A percentile compares a stretch with the other conserved stretches of the same genome.
phyloP scores from a whole-genome alignment of 2,797 vertebrate species.

The Leuciscus waleckii region DNA sequence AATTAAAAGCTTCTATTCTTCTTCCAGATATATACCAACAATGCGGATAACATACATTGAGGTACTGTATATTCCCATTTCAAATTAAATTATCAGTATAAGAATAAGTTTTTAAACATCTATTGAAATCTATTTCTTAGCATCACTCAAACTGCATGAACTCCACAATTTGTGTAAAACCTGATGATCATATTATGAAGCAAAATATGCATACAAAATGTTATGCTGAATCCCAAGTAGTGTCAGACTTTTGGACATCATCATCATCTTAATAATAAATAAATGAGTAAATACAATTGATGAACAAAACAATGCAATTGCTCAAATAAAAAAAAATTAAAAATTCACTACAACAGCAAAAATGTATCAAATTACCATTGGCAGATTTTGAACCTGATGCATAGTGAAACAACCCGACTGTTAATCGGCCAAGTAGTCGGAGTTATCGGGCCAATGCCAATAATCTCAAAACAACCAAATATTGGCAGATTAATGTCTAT shows the following conservation, averaged over 20 bases:
- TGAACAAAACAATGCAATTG: not conserved
- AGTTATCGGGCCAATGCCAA: not conserved
- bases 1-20: slow-evolving; percentile 63
- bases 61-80: not conserved
- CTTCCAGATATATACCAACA: slow-evolving; percentile 41
- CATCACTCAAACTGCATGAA: not conserved
- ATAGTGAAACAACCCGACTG: not conserved
- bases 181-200: not conserved
- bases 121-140: not conserved
- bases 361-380: not conserved
- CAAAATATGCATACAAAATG: not conserved
- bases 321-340: not conserved
- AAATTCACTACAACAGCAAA: not conserved
- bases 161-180: not conserved
- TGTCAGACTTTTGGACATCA: not conserved
- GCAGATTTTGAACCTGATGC: not conserved
- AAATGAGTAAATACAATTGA: not conserved
- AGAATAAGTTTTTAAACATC: not conserved
- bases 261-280: no score
- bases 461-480: slow-evolving; percentile 16
- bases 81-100: not conserved
- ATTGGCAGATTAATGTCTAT: slow-evolving; percentile 13
- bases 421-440: not conserved
- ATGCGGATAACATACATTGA: not conserved
- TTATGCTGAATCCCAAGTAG: not conserved